Evolutionary conservation across 2,888 invertebrate species (phyloP), one percentile per base, ranked within the genome.

Genomic region (Pterobdella sp.): DNA sequence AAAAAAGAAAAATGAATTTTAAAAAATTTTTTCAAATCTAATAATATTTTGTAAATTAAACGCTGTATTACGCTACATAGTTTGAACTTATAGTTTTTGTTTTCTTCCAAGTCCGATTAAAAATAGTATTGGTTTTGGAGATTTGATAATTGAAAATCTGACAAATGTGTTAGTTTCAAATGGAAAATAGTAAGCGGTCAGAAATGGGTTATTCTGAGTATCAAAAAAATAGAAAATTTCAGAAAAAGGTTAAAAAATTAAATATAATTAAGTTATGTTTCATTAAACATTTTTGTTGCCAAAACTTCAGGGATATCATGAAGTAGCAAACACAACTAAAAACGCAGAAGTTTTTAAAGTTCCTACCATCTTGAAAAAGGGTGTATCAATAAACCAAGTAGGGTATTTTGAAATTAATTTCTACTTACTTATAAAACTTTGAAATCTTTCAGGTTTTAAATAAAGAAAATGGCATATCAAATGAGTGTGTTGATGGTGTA

Each of bases 121-220:
- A n/a, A n/a, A n/a, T n/a, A n/a, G n/a, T n/a, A n/a, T n/a, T n/a
- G n/a, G n/a, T n/a, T n/a, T n/a, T n/a, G n/a, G n/a, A n/a, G n/a
- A n/a, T n/a, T n/a, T n/a, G n/a, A n/a, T n/a, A n/a, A n/a, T n/a
- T n/a, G n/a, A n/a, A n/a, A n/a, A n/a, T n/a, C n/a, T n/a, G n/a
- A n/a, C n/a, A n/a, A n/a, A n/a, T n/a, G n/a, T n/a, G n/a, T n/a
- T n/a, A n/a, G n/a, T 56, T 56, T 56, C 26, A 14, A 56, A 56
- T 56, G 60, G 60, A 56, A 56, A 26, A 22, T 56, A 56, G 18
- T 22, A 56, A 56, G 26, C 18, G 60, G n/a, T n/a, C 4, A 22
- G 60, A 56, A 56, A 56, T 56, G 7, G 60, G 60, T 26, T 56
- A 26, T 56, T 56, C 60, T 56, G 60, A 56, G 4, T 22, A 56